Percentiles rank a stretch among this genome's conserved stretches.
Evolutionary conservation across 1,140 invertebrate genomes (phyloP).

Genomic region (Ceratina japonica): DNA sequence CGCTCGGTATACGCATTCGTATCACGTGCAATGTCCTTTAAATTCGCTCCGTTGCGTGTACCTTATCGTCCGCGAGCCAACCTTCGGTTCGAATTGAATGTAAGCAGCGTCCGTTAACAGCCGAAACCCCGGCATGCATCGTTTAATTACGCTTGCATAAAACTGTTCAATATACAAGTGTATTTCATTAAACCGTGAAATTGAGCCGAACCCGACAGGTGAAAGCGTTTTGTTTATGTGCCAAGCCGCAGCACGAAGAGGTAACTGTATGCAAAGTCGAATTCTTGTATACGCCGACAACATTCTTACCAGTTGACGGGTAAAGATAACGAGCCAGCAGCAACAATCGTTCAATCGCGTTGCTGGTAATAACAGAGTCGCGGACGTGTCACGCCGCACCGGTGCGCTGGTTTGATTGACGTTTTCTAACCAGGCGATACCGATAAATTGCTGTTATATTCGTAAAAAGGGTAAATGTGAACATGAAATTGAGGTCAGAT

Average conservation of each 20-base stretch:
- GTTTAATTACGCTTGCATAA: neutral
- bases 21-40: slow-evolving; percentile 1
- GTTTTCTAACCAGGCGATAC: neutral
- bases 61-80: slow-evolving; percentile 35
- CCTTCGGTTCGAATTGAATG: slow-evolving; percentile 9
- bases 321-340: slow-evolving; percentile 4
- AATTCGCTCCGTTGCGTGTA: slow-evolving; percentile 32
- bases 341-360: slow-evolving; percentile 3
- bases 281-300: neutral
- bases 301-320: neutral
- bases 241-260: neutral
- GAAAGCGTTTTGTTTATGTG: neutral
- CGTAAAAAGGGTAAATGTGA: neutral
- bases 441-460: neutral
- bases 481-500: neutral
- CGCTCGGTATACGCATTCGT: slow-evolving; percentile 3
- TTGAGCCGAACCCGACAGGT: neutral
- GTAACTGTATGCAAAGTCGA: neutral
- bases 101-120: neutral
- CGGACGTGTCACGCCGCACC: neutral
- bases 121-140: neutral
- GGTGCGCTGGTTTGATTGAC: slow-evolving; percentile 14
- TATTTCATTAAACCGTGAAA: neutral
- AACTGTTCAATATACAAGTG: neutral
- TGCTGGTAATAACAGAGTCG: slow-evolving; percentile 9